Evolutionary conservation across 35 echinoderm and acorn worm genomes (phyloP), one percentile per base, ranked within the genome.

Genomic region (Strongylocentrotus purpuratus): DNA sequence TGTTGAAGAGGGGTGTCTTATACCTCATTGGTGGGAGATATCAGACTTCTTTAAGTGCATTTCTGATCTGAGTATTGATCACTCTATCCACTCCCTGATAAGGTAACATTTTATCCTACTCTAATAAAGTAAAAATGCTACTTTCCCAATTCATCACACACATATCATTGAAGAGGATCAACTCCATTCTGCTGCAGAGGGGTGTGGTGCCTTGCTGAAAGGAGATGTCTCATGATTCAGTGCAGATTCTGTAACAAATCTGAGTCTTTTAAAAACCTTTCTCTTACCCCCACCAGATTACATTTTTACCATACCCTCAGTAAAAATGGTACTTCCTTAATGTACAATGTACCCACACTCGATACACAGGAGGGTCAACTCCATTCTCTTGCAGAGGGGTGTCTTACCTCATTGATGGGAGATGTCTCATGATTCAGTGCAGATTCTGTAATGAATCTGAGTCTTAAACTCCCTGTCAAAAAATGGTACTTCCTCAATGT

Each of bases 381-480:
- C 22, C 61, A 70, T 70, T 70, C 20, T 7, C 20, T 2, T 25
- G 61, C 17, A 70, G 61, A 70, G 61, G 61, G 61, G 61, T 70
- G 61, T 70, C 61, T 70, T 96, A 99, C 98, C 96, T 99, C 98
- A 99, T 99, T 85, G 98, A 99, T 31, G 98, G 98, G 48, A 99
- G 92, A 93, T 97, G 98, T 92, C 98, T 99, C 98, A 99, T 99
- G 92, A 99, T 96, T n/a, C n/a, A n/a, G n/a, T n/a, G n/a, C n/a
- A n/a, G n/a, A n/a, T n/a, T n/a, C n/a, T n/a, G n/a, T n/a, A n/a
- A n/a, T n/a, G n/a, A n/a, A n/a, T n/a, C n/a, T n/a, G n/a, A n/a
- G n/a, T n/a, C n/a, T n/a, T n/a, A n/a, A n/a, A n/a, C n/a, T n/a
- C 61, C 61, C 61, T 70, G 5, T 17, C 20, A 28, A 70, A 20